Evolutionary conservation across 2,797 vertebrate species (phyloP).

Genomic region (Schizothorax lantsangensis): DNA sequence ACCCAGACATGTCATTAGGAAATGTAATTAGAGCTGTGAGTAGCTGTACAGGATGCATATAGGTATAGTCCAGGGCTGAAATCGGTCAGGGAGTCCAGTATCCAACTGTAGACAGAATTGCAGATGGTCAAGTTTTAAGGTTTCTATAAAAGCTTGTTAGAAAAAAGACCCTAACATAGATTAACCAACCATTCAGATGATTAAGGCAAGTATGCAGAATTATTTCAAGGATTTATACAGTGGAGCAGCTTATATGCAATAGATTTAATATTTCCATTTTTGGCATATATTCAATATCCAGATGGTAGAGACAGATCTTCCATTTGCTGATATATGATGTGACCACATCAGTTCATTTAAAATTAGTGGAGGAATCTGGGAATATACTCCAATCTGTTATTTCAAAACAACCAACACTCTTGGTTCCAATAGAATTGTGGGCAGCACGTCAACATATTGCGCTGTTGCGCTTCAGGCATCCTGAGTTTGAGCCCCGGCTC

Average conservation of each 20-base stretch:
- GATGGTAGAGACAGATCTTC: background rate
- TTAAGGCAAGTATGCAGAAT: background rate
- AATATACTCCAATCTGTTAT: background rate
- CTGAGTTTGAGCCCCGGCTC: background rate
- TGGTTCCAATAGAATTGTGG: background rate
- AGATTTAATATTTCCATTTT: background rate
- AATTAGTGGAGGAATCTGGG: background rate
- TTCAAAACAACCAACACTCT: background rate
- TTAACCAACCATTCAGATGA: background rate
- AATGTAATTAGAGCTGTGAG: background rate
- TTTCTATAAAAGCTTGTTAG: background rate
- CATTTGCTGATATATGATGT: background rate
- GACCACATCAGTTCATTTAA: background rate
- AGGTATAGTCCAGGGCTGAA: background rate
- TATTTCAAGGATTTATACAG: background rate
- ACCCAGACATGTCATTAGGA: background rate
- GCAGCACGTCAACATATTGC: background rate
- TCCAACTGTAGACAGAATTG: background rate
- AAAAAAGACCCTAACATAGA: background rate
- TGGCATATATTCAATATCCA: background rate
- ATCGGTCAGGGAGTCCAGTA: background rate
- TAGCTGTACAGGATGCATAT: background rate
- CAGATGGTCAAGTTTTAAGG: background rate
- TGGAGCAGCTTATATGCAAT: background rate
- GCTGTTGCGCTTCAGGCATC: background rate